Conservation (phyloP, 2,888 invertebrate genomes). For the Parnassius smintheus region DNA sequence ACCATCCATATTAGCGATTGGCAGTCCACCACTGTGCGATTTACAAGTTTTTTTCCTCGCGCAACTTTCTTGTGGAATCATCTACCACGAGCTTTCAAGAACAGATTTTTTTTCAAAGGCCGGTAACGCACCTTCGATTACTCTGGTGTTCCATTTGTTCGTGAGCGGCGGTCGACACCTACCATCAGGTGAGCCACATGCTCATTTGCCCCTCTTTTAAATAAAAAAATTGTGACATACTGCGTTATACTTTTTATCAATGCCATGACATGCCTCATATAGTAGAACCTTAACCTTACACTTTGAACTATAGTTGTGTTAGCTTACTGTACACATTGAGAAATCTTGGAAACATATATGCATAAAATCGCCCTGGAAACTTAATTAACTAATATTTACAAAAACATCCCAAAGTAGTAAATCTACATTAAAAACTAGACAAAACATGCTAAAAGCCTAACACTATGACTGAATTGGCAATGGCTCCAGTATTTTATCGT, state of each 20-base stretch:
- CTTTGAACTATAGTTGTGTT: constrained; percentile 22
- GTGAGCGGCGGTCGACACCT: no score
- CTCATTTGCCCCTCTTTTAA: background rate
- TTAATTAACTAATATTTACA: constrained; percentile 22
- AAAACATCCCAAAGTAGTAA: constrained; percentile 1
- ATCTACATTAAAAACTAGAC: constrained; percentile 11
- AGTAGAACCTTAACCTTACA: constrained; percentile 10
- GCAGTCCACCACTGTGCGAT: no score
- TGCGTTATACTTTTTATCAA: background rate
- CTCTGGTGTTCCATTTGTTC: no score
- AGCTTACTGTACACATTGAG: constrained; percentile 24
- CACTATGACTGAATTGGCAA: constrained; percentile 41
- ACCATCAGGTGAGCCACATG: no score
- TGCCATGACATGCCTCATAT: constrained; percentile 25
- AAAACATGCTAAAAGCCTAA: constrained; percentile 23
- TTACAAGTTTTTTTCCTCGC: no score
- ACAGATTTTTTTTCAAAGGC: no score
- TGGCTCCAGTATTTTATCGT: constrained; percentile 34
- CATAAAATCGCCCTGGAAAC: constrained; percentile 7
- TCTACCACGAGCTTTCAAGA: no score
- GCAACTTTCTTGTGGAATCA: no score
- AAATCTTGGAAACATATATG: constrained; percentile 19
- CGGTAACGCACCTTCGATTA: no score
- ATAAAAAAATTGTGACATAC: background rate
- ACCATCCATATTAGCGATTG: no score